Evolutionary conservation across 2,888 invertebrate genomes (phyloP), one percentile per base, ranked within the genome.

Genomic region (Cryptus viduatorius): DNA sequence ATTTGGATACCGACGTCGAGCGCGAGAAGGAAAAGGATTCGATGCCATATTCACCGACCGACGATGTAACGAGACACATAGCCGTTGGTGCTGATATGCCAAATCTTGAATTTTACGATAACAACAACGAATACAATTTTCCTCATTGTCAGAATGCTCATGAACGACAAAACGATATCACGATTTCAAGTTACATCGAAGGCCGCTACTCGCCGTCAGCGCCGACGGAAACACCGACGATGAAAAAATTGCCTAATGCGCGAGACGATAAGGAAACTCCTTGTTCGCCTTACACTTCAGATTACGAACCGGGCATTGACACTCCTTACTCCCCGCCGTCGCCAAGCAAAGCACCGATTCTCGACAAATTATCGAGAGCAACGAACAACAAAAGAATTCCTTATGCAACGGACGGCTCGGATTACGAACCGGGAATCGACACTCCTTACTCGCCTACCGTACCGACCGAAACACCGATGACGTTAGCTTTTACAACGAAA

Each of bases 1-100:
- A 93, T 14, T 75, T 94, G 14, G 93, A 94, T 42, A 92, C 92
- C 0, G 93, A 93, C 53, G 87, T 92, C 5, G 93, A 93, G 67
- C 82, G 89, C 0, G 91, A 92, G 31, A 92, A 91, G 76, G 91
- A 91, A 16, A 76, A 76, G 48, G 78, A 76, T 31, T 83, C 72
- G 8, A 56, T 56, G 89, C 93, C 93, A 0, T 93, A 93, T 72
- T 93, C 93, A 1, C 93, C 93, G 0, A 92, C 91, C 0, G 93
- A 93, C 56, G 91, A 91, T 56, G 84, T 91, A 3, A 88, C 89
- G 12, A 64, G 10, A 5, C 48, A 68, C 75, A 73, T 80, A 5
- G 56, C 44, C 12, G 50, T 56, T 0, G 75, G 56, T 8, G 31
- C 56, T 8, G 59, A 68, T 50, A 46, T 46, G 2, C 46, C 72